phyloP scores from a whole-genome alignment of 1,140 invertebrate genomes.

The Antheraea mylitta region DNA sequence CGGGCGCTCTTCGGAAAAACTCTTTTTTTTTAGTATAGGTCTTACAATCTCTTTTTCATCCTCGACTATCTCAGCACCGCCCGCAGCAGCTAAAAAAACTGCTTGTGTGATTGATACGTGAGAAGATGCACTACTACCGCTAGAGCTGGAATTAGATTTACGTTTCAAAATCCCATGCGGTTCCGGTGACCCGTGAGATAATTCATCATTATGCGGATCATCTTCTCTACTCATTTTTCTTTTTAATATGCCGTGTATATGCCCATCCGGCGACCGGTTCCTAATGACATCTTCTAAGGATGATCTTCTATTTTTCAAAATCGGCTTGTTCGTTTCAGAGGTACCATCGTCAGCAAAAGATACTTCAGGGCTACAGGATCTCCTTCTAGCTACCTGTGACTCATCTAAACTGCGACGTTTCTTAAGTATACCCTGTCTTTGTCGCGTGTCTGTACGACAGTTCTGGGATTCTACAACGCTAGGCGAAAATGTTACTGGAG shows the following conservation, averaged over 20 bases:
- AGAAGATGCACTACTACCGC: constrained; percentile 78
- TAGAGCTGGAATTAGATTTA: constrained; percentile 82
- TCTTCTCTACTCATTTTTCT: constrained; percentile 76
- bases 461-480: constrained; percentile 81
- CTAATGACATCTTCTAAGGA: constrained; percentile 84
- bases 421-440: constrained; percentile 88
- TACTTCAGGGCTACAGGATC: constrained; percentile 85
- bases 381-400: constrained; percentile 83
- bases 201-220: constrained; percentile 67
- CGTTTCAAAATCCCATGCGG: constrained; percentile 89
- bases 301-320: constrained; percentile 84
- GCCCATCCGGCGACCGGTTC: constrained; percentile 78
- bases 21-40: constrained; percentile 89
- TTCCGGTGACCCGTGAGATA: constrained; percentile 80
- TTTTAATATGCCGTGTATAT: constrained; percentile 77
- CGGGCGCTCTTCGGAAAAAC: constrained; percentile 80
- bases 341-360: constrained; percentile 79
- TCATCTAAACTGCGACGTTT: constrained; percentile 89
- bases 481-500: constrained; percentile 86
- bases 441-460: constrained; percentile 73
- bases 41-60: constrained; percentile 83
- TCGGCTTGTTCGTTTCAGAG: constrained; percentile 81
- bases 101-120: constrained; percentile 86
- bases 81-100: constrained; percentile 83
- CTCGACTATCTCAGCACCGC: constrained; percentile 78